These are phyloP conservation scores for Morpho achilles DNA, from an alignment of 2,888 invertebrate species.

Conservation along the genomic window DNA sequence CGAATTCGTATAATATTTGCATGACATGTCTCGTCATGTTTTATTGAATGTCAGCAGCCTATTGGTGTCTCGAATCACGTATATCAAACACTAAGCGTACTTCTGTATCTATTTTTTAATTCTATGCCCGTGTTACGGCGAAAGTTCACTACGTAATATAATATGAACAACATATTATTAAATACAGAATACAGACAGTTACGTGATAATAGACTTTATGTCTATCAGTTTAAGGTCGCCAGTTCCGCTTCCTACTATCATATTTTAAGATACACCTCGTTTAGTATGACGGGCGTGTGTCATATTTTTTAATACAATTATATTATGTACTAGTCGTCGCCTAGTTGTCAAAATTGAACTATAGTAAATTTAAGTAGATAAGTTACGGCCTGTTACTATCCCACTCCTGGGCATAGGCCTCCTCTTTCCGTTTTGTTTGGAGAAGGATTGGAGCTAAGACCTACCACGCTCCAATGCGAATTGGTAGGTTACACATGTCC, in stretches of 20 bases:
- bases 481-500: too few species aligned
- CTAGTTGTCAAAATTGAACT: too few species aligned
- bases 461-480: too few species aligned
- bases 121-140: slow-evolving; percentile 17
- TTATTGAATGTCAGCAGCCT: background rate
- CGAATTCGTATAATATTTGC: too few species aligned
- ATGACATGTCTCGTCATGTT: too few species aligned
- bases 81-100: slow-evolving; percentile 11
- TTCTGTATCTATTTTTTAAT: slow-evolving; percentile 15
- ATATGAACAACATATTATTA: background rate
- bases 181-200: background rate
- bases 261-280: background rate
- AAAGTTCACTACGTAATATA: slow-evolving; percentile 14
- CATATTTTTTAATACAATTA: too few species aligned
- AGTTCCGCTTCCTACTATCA: background rate
- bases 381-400: too few species aligned
- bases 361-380: too few species aligned
- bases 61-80: slow-evolving; percentile 16
- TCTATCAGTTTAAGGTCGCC: background rate
- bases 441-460: too few species aligned
- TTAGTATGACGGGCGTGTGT: background rate
- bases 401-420: too few species aligned
- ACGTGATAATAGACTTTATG: slow-evolving; percentile 8
- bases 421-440: too few species aligned
- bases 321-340: too few species aligned